These are phyloP conservation scores for Spisula solida DNA, from an alignment of 2,888 invertebrate species.

Conservation along the genomic window DNA sequence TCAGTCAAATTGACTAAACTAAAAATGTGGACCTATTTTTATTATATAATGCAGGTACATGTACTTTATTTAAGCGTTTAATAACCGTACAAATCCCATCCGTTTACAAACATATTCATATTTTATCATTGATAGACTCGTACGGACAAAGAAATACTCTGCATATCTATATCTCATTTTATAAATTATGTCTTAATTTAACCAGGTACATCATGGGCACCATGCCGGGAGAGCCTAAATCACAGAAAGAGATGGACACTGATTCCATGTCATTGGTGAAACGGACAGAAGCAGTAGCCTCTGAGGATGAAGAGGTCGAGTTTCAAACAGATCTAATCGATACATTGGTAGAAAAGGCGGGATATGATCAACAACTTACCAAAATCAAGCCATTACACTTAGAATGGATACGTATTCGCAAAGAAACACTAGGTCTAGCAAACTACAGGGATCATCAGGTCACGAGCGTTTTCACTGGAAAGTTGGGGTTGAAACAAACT, in stretches of 20 bases:
- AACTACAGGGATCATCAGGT: constrained; percentile 16
- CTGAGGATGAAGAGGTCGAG: background rate
- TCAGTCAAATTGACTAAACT: too few species aligned
- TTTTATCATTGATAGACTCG: too few species aligned
- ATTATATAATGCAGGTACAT: too few species aligned
- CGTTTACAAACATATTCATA: too few species aligned
- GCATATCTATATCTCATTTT: too few species aligned
- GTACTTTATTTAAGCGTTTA: too few species aligned
- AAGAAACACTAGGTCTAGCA: constrained; percentile 16
- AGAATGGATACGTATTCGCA: constrained; percentile 16
- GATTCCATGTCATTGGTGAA: background rate
- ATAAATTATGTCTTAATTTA: too few species aligned
- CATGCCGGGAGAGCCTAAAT: background rate
- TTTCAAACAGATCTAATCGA: constrained; percentile 11
- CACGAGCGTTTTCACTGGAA: background rate
- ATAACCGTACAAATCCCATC: too few species aligned
- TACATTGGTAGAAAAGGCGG: background rate
- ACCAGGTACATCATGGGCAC: too few species aligned
- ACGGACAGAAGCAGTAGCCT: background rate
- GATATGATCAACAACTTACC: background rate
- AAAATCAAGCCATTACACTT: background rate
- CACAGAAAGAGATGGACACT: background rate
- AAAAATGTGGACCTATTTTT: too few species aligned
- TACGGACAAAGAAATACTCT: too few species aligned
- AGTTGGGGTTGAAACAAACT: background rate